A percentile compares a stretch with the other conserved stretches of the same genome.
phyloP scores from a whole-genome alignment of 2,888 invertebrate species.

The Sipha maydis region DNA sequence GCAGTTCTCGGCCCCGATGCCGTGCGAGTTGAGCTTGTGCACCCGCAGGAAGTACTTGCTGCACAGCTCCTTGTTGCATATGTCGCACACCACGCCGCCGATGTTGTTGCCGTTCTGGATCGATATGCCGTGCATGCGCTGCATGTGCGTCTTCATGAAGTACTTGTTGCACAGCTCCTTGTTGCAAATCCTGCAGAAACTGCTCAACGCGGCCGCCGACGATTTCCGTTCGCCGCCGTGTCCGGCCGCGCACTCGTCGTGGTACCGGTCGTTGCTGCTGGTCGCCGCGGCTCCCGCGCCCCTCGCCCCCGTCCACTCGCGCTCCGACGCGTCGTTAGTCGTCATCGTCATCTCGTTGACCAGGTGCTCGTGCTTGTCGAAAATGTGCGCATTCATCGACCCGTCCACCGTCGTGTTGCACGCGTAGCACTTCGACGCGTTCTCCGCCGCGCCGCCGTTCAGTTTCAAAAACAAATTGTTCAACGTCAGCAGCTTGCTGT shows the following conservation, averaged over 20 bases:
- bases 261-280: conserved; percentile 48
- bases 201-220: conserved; percentile 70
- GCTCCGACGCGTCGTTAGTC: conserved; percentile 51
- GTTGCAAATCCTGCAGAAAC: conserved; percentile 97
- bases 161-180: conserved; percentile 99
- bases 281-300: conserved; percentile 73
- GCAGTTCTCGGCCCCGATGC: conserved; percentile 69
- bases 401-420: conserved; percentile 13
- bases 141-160: conserved; percentile 99
- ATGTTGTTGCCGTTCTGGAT: conserved; percentile 92
- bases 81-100: conserved; percentile 94
- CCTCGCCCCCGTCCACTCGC: background rate
- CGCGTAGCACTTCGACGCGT: conserved; percentile 30
- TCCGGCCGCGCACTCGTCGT: conserved; percentile 58
- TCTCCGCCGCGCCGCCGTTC: background rate
- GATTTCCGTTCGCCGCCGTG: conserved; percentile 46
- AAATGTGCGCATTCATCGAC: conserved; percentile 54
- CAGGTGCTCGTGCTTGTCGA: conserved; percentile 64
- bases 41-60: conserved; percentile 97
- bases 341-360: conserved; percentile 59
- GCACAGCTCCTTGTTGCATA: conserved; percentile 97
- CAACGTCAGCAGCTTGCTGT: background rate
- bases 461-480: conserved; percentile 6
- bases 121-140: conserved; percentile 96
- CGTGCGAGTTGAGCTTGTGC: conserved; percentile 98